Percentiles rank a stretch among this genome's conserved stretches.
Evolutionary conservation across 2,797 vertebrate genomes (phyloP).

Genomic region (Liasis olivaceus): DNA sequence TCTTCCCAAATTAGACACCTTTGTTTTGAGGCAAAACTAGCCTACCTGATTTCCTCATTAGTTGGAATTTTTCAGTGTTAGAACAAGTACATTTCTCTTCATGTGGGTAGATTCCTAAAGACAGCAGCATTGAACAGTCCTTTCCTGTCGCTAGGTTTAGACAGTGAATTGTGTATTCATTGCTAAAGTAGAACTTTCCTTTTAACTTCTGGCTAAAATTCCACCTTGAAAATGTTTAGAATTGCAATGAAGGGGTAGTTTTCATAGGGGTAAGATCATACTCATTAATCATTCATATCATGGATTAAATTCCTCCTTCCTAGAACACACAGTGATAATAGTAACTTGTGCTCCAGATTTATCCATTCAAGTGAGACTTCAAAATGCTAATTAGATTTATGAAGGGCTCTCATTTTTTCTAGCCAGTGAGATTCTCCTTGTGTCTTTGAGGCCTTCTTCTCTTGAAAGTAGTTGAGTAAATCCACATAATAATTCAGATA

Average conservation of each 20-base stretch:
- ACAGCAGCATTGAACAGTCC: neutral
- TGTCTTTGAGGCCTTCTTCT: neutral
- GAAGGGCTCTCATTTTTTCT: neutral
- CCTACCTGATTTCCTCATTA: neutral
- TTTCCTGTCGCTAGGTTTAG: neutral
- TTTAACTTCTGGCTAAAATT: neutral
- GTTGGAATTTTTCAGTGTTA: neutral
- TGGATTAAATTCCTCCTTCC: neutral
- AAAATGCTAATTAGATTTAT: no score
- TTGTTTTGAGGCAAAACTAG: neutral
- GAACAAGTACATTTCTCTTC: neutral
- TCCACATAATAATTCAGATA: neutral
- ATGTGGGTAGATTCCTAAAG: neutral
- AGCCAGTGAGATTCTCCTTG: neutral
- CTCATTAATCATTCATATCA: neutral
- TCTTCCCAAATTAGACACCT: neutral
- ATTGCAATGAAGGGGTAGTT: neutral
- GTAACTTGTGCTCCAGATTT: neutral
- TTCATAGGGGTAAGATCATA: neutral
- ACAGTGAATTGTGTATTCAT: neutral
- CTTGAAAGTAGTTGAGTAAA: neutral
- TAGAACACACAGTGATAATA: neutral
- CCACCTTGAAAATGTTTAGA: neutral
- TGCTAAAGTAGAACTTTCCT: neutral
- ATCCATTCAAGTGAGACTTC: neutral